Base-by-base conservation (phyloP, 2,113 vertebrate species). In the Phocoena phocoena region DNA sequence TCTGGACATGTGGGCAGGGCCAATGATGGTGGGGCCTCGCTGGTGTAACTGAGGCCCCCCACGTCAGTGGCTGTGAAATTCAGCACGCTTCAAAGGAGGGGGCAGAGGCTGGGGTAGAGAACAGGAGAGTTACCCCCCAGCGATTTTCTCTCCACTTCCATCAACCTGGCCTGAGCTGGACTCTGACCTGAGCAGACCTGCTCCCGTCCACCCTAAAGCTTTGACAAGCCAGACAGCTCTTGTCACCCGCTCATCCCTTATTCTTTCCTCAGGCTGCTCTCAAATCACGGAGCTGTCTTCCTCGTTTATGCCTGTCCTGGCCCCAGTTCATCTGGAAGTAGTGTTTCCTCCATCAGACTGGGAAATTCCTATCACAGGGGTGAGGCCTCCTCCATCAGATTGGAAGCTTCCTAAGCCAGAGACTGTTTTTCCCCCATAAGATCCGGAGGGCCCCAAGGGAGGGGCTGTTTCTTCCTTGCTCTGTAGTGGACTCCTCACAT, bases 11-110 rank as follows among this genome's bases (percentile, higher is more conserved):
- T 6, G 53, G n/a, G 47, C 23, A 33, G 53, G 50, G 8, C 70
- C 0, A 0, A 4, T 5, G 11, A 9, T 33, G 36, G 33, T 0
- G 3, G 17, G 47, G 60, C 7, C 23, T 79, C 0, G 1, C 65
- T 33, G 47, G 20, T 3, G 0, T n/a, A 5, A 3, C 4, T 0
- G 21, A 20, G 44, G 91, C n/a, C 70, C 47, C 83, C n/a, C 2
- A 25, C 13, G 47, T 65, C 38, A 12, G 31, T 0, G 9, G 38
- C 60, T 28, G 21, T 50, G 70, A 31, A 44, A 38, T 53, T 26
- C 28, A n/a, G 18, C 14, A 62, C 8, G 28, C 18, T 79, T 12
- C 0, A 5, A 20, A 38, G 44, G 60, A 14, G 17, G 21, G 12
- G 36, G 44, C 44, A 9, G 58, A 13, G 28, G 41, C 53, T n/a